Conservation (phyloP, 2,113 vertebrate genomes). For the Phylloscopus trochiloides region DNA sequence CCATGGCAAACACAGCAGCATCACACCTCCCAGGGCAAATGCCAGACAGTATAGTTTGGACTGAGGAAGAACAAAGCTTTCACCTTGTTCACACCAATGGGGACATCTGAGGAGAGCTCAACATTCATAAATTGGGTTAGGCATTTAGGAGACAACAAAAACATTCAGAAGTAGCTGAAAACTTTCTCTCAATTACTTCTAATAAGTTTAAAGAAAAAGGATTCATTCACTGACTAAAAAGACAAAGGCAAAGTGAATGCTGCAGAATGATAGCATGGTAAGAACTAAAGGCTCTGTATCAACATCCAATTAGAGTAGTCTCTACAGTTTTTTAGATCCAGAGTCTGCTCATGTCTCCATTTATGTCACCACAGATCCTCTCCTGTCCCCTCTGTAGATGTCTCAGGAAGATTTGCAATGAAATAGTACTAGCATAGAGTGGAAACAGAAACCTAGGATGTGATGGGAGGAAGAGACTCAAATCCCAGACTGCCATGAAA, state of each 20-base stretch:
- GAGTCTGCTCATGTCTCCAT: background rate
- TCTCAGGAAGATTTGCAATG: background rate
- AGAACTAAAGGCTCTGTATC: background rate
- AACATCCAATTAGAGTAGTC: background rate
- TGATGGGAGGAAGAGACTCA: background rate
- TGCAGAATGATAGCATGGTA: background rate
- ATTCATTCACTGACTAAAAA: background rate
- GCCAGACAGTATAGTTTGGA: background rate
- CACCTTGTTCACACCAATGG: background rate
- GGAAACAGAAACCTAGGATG: background rate
- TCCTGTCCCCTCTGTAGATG: background rate
- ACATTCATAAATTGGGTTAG: background rate
- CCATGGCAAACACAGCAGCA: background rate
- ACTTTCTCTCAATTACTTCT: background rate
- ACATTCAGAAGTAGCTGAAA: background rate
- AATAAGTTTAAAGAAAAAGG: background rate
- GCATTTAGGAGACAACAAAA: background rate
- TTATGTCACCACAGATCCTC: background rate
- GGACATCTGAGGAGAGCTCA: background rate
- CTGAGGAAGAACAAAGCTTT: background rate
- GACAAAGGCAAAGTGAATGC: background rate
- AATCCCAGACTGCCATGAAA: background rate
- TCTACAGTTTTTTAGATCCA: background rate
- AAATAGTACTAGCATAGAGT: background rate
- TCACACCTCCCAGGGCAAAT: background rate